Percentiles rank a stretch among this genome's conserved stretches.
These are phyloP conservation scores for Euwallacea similis DNA, from an alignment of 1,140 invertebrate genomes.

Conservation along the genomic window DNA sequence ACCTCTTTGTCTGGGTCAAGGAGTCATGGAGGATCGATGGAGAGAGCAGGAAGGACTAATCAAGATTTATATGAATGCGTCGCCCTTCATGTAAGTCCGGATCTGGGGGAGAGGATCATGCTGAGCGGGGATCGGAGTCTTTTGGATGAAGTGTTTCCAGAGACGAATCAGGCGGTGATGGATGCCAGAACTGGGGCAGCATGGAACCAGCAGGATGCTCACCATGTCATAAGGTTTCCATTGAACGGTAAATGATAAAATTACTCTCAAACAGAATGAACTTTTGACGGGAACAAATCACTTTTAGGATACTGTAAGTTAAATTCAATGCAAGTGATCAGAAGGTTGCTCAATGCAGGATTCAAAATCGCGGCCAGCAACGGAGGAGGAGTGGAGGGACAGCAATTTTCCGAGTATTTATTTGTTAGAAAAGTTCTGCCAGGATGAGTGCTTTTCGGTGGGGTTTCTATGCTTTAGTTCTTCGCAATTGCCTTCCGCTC, in stretches of 20 bases:
- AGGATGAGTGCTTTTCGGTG: conserved; percentile 43
- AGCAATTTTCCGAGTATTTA: conserved; percentile 91
- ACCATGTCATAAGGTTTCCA: conserved; percentile 86
- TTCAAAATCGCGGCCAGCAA: conserved; percentile 83
- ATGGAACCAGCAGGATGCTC: conserved; percentile 82
- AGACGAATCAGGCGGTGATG: conserved; percentile 81
- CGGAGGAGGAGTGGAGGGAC: conserved; percentile 86
- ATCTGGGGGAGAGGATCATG: conserved; percentile 85
- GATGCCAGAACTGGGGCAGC: conserved; percentile 78
- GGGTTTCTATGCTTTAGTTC: too few species aligned
- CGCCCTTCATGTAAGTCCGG: conserved; percentile 84
- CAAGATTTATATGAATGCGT: conserved; percentile 75
- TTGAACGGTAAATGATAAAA: conserved; percentile 61
- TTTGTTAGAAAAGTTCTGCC: conserved; percentile 69
- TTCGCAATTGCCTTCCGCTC: too few species aligned
- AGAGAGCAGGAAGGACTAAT: conserved; percentile 21
- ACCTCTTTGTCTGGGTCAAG: conserved; percentile 41
- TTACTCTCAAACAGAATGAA: not conserved
- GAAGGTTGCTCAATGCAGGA: conserved; percentile 80
- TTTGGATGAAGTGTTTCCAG: conserved; percentile 84
- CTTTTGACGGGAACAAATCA: not conserved
- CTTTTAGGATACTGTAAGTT: conserved; percentile 79
- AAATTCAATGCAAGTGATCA: conserved; percentile 88
- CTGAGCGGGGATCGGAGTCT: conserved; percentile 77
- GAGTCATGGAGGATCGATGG: conserved; percentile 20